Conservation (phyloP, 92 coral and sea anemone species). For the Chrysogorgia sp. region DNA sequence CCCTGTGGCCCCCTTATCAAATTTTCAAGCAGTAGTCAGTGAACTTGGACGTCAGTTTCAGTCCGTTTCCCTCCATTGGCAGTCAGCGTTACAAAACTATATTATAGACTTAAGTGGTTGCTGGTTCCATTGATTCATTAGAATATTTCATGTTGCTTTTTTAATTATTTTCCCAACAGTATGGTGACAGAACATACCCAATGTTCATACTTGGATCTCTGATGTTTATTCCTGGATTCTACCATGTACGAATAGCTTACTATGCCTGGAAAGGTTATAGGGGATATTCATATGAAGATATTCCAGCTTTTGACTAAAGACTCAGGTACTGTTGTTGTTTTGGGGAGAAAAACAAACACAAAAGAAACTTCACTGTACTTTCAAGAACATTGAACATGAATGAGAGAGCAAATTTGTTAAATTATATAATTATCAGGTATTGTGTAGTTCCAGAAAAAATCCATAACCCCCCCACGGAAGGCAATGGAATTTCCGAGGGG, state of each 20-base stretch:
- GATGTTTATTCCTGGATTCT: constrained; percentile 97
- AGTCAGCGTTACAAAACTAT: no score
- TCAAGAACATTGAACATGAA: no score
- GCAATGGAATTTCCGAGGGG: no score
- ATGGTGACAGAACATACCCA: constrained; percentile 93
- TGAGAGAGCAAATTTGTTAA: not conserved
- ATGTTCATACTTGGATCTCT: constrained; percentile 80
- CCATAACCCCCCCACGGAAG: no score
- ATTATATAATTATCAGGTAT: no score
- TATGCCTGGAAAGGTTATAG: constrained; percentile 97
- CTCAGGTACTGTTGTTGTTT: not conserved
- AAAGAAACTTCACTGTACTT: no score
- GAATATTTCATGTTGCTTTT: not conserved
- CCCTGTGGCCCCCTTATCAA: no score
- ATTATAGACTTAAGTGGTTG: not conserved
- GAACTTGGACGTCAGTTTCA: no score
- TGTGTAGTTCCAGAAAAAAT: no score
- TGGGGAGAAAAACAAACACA: no score
- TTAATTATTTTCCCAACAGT: constrained; percentile 59
- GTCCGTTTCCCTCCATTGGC: no score
- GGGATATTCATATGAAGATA: constrained; percentile 92
- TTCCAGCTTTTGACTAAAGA: constrained; percentile 86
- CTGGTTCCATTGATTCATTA: not conserved
- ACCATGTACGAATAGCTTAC: constrained; percentile 89
- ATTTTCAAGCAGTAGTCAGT: no score